Conservation (phyloP, 2,888 invertebrate genomes). For the Morpho helenor region DNA sequence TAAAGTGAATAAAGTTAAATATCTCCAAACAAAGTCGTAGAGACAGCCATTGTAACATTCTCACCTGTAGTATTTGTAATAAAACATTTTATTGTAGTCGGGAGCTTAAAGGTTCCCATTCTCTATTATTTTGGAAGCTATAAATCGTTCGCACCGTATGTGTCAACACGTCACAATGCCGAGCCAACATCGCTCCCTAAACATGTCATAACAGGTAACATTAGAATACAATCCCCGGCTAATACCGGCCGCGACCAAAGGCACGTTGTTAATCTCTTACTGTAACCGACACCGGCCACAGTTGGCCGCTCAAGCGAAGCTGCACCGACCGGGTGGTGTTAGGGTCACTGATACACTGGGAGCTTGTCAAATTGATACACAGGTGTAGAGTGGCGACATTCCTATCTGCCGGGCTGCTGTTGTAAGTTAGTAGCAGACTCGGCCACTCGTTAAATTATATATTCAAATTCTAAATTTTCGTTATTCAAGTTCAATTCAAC, state of each 20-base stretch:
- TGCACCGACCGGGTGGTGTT: constrained; percentile 5
- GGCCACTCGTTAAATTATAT: too few species aligned
- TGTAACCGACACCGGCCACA: constrained; percentile 13
- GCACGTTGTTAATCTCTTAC: constrained; percentile 16
- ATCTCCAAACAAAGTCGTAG: neutral
- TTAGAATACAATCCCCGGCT: constrained; percentile 7
- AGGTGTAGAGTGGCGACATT: constrained; percentile 42
- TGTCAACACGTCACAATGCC: constrained; percentile 15
- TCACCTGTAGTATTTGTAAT: neutral
- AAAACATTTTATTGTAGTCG: constrained; percentile 2
- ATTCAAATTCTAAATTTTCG: too few species aligned
- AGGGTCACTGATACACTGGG: constrained; percentile 13
- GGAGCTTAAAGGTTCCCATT: constrained; percentile 4
- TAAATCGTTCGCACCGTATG: constrained; percentile 9
- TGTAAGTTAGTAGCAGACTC: neutral
- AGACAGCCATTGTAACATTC: too few species aligned
- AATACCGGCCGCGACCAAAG: constrained; percentile 9
- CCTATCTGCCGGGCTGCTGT: constrained; percentile 14
- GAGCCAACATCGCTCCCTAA: constrained; percentile 19
- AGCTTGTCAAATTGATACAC: constrained; percentile 28
- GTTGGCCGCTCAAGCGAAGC: constrained; percentile 1
- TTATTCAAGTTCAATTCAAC: too few species aligned
- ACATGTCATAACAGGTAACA: constrained; percentile 26
- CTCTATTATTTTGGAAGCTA: neutral
- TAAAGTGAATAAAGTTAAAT: neutral